Evolutionary conservation across 2,113 vertebrate species (phyloP), one percentile per base, ranked within the genome.

Genomic region (Epinephelus moara): DNA sequence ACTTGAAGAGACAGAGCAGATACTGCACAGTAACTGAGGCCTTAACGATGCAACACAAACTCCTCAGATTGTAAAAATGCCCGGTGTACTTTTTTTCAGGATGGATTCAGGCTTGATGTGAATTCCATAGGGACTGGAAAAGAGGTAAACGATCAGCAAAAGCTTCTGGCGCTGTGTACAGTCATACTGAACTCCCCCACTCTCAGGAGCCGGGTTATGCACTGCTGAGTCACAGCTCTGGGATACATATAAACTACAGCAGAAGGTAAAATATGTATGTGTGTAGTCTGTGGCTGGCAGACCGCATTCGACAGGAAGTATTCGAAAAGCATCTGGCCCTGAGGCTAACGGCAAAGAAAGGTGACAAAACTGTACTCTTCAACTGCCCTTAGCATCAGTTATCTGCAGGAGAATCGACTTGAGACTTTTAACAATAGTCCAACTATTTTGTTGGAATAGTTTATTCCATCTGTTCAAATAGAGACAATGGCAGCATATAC

Each of bases 221-320:
- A 69, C 61, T 55, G 6, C 85, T 89, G 66, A 89, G 49, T 89
- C 81, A 82, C 40, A 72, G 49, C 49, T 45, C 67, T 49, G 61
- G 66, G 59, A 88, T 73, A 87, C 52, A 18, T 53, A 70, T 72
- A 75, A 68, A 79, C 45, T 27, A 77, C 63, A 81, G 1, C 57
- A 55, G 27, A 78, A 75, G 19, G 70, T 30, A 72, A 68, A 66
- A 78, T 60, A 67, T 60, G 27, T 57, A 68, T 59, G 68, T 71
- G 67, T 21, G 19, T 0, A 19, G 33, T 75, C 33, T 75, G 33
- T 70, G 50, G n/a, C 55, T 70, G 70, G 63, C 63, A 76, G 55
- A 82, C 33, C 62, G 50, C 75, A 62, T 50, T 75, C 50, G 33
- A 71, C 68, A 61, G 74, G 60, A 86, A 81, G 53, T 52, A 64